Base-by-base conservation (phyloP, 2,113 vertebrate genomes). In the Seriola aureovittata region DNA sequence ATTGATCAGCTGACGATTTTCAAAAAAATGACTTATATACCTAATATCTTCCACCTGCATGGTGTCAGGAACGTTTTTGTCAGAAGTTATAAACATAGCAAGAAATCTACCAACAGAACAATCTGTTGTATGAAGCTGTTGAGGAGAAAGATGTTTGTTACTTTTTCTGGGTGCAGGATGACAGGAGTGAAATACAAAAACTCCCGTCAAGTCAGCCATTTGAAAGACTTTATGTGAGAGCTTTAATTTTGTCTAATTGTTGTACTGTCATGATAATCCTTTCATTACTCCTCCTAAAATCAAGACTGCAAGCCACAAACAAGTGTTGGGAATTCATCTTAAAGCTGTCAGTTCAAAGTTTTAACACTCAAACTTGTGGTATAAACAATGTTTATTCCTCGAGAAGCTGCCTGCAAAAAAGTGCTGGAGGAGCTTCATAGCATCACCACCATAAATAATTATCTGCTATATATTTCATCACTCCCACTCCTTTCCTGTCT, bases 391-490 rank as follows among this genome's bases (percentile, higher is more conserved):
- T 82, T 74, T 80, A 78, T 75, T 76, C 55, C 68, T 69, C 0
- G 36, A 63, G 58, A 90, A 71, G 73, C 78, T 62, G 55, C 60
- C 48, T 70, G 44, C 69, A 57, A 54, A 62, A 72, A 87, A 86
- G 69, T 78, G 89, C 90, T 86, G 71, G 75, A 90, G 88, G 86
- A 89, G 86, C 87, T 89, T 75, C 46, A 8, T 59, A 52, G 80
- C 88, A 44, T 78, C 71, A 14, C 72, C 86, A 66, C 80, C 44
- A 90, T 93, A 92, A 93, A 94, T 94, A 94, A 93, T 94, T 85
- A 92, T 92, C 84, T 86, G 75, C 89, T 93, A 81, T 93, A 92
- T 86, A 92, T 94, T 94, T 94, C 88, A 93, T 93, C 92, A 92
- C 91, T 88, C 91, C 88, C 89, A 89, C 92, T 92, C 86, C 63